A percentile compares a stretch with the other conserved stretches of the same genome.
Evolutionary conservation across 2,797 vertebrate species (phyloP).

Genomic region (Phoeniculus purpureus): DNA sequence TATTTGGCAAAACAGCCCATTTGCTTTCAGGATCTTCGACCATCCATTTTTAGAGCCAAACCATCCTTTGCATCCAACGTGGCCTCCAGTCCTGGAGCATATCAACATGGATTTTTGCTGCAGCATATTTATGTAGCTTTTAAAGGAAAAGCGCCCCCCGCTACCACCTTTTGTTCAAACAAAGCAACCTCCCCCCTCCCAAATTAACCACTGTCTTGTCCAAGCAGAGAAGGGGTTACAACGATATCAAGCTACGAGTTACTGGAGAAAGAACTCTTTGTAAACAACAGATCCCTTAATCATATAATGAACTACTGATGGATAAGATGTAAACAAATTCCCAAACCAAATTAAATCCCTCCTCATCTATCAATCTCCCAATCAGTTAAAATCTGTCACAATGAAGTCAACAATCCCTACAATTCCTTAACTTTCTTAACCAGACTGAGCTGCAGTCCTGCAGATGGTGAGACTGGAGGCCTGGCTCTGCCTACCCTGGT

Average conservation of each 20-base stretch:
- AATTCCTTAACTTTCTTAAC: background rate
- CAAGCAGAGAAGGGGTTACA: background rate
- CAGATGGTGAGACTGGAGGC: background rate
- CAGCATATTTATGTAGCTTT: background rate
- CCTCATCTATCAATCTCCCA: background rate
- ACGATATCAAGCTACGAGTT: background rate
- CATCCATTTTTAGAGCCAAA: slow-evolving; percentile 79
- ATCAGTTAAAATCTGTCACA: background rate
- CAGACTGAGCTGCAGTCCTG: background rate
- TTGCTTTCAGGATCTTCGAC: slow-evolving; percentile 79
- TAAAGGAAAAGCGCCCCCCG: background rate
- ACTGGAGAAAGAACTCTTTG: background rate
- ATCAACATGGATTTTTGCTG: slow-evolving; percentile 16
- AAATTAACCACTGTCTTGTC: background rate
- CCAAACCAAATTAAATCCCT: background rate
- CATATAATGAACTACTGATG: background rate
- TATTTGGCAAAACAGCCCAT: slow-evolving; percentile 81
- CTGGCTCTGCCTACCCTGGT: slow-evolving; percentile 33
- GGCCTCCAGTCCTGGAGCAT: background rate
- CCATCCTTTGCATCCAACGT: slow-evolving; percentile 56
- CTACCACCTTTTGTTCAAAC: background rate
- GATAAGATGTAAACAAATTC: slow-evolving; percentile 6
- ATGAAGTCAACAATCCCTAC: background rate
- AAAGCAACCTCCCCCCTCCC: background rate
- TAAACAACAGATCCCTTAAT: background rate